These are phyloP conservation scores for Rhagoletis pomonella DNA, from an alignment of 1,140 invertebrate genomes.

Conservation along the genomic window DNA sequence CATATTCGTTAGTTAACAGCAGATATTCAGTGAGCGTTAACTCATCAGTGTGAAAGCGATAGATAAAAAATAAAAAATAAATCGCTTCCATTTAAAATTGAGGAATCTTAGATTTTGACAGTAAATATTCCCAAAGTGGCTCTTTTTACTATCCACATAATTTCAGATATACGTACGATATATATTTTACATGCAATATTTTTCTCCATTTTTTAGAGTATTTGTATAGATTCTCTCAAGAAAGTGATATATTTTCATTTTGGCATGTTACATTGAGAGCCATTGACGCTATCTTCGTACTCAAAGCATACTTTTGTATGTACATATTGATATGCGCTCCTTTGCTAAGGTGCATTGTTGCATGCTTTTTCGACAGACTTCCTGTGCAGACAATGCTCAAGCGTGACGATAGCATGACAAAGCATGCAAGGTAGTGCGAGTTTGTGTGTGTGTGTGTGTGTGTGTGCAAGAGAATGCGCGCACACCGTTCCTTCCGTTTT, in stretches of 20 bases:
- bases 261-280: not conserved
- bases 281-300: conserved; percentile 8
- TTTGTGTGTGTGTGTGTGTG: not conserved
- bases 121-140: too few relatives aligned
- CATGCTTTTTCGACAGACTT: conserved; percentile 28
- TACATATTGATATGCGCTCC: not conserved
- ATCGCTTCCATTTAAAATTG: too few relatives aligned
- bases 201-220: not conserved
- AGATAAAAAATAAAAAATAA: too few relatives aligned
- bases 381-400: conserved; percentile 31
- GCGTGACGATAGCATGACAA: conserved; percentile 22
- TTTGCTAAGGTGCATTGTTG: conserved; percentile 7
- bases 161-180: too few relatives aligned
- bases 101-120: too few relatives aligned
- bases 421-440: not conserved
- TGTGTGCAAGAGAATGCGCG: not conserved
- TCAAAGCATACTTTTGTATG: not conserved
- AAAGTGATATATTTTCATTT: not conserved
- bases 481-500: not conserved
- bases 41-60: too few relatives aligned
- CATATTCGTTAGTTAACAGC: too few relatives aligned
- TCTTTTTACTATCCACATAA: too few relatives aligned
- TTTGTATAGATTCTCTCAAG: not conserved
- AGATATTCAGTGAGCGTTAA: too few relatives aligned
- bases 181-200: too few relatives aligned